Base-by-base conservation (phyloP, 2,113 vertebrate genomes). In the Heterocephalus glaber region DNA sequence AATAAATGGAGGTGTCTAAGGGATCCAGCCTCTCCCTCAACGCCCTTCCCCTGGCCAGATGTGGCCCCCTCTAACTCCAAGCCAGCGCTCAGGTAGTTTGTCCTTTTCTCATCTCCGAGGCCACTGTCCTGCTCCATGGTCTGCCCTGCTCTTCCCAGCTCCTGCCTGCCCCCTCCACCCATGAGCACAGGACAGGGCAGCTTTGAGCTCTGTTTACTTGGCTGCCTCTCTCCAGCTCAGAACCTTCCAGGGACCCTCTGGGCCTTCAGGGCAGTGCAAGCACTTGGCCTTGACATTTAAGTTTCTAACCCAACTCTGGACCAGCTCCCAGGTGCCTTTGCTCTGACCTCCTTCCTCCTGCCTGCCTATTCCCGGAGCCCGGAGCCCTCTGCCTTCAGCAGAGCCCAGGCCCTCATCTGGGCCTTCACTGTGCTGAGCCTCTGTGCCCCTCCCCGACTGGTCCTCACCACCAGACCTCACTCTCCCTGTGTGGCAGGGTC, bases 111-210 rank as follows among this genome's bases (percentile, higher is more conserved):
- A 9, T 10, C 60, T 76, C 72, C 16, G 70, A 61, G 56, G 85
- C 63, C 86, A 54, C 17, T 5, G 52, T 14, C 52, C 80, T 22
- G 56, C 66, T 58, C 19, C 66, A 26, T 1, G 13, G 63, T 30
- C 8, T 17, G 11, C 19, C 47, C 70, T 13, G 54, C 1, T 26
- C 60, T 41, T 20, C 7, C 5, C 22, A 41, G 26, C 7, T 56
- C 52, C 63, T 68, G 83, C 26, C 22, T 13, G 5, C 16, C 13
- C 44, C 17, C 22, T 22, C 7, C 22, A 5, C 19, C 22, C 11
- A 2, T 24, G 33, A 0, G 19, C 60, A 20, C 22, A 17, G 20
- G 35, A 28, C 7, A 2, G n/a, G 38, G 65, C 52, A 22, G 17
- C 1, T n/a, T 41, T 54, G 38, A 22, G 68, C 13, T 49, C 66